Evolutionary conservation across 2,888 invertebrate genomes (phyloP).

Genomic region (Mimumesa dahlbomi): DNA sequence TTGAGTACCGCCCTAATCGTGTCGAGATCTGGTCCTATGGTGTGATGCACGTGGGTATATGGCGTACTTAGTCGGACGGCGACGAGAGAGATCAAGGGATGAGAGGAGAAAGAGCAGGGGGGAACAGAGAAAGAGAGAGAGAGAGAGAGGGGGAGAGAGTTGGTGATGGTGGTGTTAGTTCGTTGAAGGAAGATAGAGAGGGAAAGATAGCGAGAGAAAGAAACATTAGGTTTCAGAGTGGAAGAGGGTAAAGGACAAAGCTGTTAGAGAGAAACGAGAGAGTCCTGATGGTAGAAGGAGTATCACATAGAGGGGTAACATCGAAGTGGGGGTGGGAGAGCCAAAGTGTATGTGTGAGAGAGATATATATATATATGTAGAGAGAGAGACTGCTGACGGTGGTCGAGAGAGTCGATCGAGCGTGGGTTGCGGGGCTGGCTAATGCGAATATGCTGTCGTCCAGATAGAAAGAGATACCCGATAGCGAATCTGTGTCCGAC

Average conservation of each 20-base stretch:
- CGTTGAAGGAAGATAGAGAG: slow-evolving; percentile 11
- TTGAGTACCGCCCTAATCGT: slow-evolving; percentile 70
- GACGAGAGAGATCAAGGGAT: slow-evolving; percentile 54
- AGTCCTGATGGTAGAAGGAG: slow-evolving; percentile 57
- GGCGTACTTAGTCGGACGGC: slow-evolving; percentile 70
- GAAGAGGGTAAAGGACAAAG: slow-evolving; percentile 12
- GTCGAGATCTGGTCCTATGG: slow-evolving; percentile 69
- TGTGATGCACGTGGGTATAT: slow-evolving; percentile 69
- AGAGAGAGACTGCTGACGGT: slow-evolving; percentile 69
- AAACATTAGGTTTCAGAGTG: slow-evolving; percentile 3
- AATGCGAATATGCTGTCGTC: slow-evolving; percentile 81
- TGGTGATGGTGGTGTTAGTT: too few relatives aligned
- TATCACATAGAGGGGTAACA: slow-evolving; percentile 35
- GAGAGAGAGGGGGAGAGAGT: slow-evolving; percentile 22
- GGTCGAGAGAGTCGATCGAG: slow-evolving; percentile 78
- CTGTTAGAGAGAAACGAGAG: slow-evolving; percentile 39
- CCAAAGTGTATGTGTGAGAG: slow-evolving; percentile 1
- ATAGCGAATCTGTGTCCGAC: slow-evolving; percentile 81
- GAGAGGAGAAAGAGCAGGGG: slow-evolving; percentile 23
- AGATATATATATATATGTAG: background rate
- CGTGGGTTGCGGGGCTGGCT: slow-evolving; percentile 80
- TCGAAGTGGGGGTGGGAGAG: slow-evolving; percentile 11
- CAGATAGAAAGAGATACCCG: slow-evolving; percentile 80
- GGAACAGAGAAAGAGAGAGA: slow-evolving; percentile 12
- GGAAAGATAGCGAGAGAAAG: slow-evolving; percentile 14